phyloP scores from a whole-genome alignment of 2,888 invertebrate genomes.

The Drosophila subsilvestris region DNA sequence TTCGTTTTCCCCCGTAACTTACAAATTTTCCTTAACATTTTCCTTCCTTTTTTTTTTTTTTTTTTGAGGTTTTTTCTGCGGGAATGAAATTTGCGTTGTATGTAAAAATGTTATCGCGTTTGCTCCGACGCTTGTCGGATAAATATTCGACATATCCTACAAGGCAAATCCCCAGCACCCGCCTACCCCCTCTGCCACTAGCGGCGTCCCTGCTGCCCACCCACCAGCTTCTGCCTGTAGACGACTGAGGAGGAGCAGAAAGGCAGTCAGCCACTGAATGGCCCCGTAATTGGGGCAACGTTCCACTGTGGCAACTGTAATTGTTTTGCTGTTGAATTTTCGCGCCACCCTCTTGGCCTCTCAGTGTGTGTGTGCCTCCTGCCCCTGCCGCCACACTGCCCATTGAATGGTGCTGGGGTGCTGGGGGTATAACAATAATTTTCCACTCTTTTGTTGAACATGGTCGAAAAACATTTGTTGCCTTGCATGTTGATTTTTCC shows the following conservation, averaged over 20 bases:
- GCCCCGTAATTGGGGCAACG: conserved; percentile 69
- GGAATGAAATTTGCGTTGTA: conserved; percentile 65
- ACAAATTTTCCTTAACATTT: conserved; percentile 6
- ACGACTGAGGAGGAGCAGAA: background rate
- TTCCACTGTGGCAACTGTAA: conserved; percentile 58
- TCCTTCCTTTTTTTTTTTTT: conserved; percentile 14
- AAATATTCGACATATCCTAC: conserved; percentile 68
- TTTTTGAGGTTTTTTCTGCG: conserved; percentile 20
- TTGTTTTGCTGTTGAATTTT: conserved; percentile 71
- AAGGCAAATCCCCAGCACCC: conserved; percentile 4
- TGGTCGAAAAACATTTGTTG: conserved; percentile 50
- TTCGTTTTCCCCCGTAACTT: background rate
- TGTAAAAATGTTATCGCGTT: conserved; percentile 77
- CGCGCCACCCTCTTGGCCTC: conserved; percentile 14
- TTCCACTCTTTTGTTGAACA: conserved; percentile 56
- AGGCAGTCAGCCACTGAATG: conserved; percentile 13
- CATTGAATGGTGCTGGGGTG: background rate
- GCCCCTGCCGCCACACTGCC: background rate
- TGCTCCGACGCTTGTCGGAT: conserved; percentile 60
- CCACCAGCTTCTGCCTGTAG: background rate
- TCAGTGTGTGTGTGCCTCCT: background rate
- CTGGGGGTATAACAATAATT: conserved; percentile 39
- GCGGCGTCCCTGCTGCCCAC: too few species aligned
- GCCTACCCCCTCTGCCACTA: conserved; percentile 22
- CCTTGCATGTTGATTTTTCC: conserved; percentile 54